These are phyloP conservation scores for Ptychadena robeensis DNA, from an alignment of 2,797 vertebrate species.

Conservation along the genomic window DNA sequence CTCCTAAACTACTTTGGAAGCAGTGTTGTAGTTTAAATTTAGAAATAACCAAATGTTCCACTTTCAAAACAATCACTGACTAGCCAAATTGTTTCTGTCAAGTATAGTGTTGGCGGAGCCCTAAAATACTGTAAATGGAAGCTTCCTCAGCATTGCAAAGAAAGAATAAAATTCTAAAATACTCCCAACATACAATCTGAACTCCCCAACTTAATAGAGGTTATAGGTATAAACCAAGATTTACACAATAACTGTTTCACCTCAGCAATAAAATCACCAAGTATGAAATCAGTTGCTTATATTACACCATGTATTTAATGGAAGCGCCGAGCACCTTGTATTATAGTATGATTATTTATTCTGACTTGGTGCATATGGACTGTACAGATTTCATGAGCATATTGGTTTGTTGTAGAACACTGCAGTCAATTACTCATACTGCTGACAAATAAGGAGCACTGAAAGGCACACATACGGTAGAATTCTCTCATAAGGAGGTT, in stretches of 20 bases:
- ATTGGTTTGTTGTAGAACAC: constrained; percentile 7
- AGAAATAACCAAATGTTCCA: neutral
- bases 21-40: neutral
- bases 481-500: constrained; percentile 2
- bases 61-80: neutral
- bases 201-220: constrained; percentile 29
- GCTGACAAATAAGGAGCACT: constrained; percentile 17
- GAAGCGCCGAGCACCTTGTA: constrained; percentile 30
- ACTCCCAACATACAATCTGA: constrained; percentile 11
- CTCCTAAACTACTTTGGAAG: too few species aligned
- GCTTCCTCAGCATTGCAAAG: too few species aligned
- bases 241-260: constrained; percentile 44
- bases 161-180: constrained; percentile 23
- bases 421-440: constrained; percentile 10
- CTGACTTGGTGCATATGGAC: constrained; percentile 18
- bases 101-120: neutral
- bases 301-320: constrained; percentile 44
- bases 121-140: neutral
- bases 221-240: constrained; percentile 46
- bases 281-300: constrained; percentile 52
- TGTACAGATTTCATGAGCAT: constrained; percentile 30
- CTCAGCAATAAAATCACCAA: constrained; percentile 44
- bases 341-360: constrained; percentile 39
- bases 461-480: constrained; percentile 13
- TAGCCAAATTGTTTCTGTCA: neutral